A percentile compares a stretch with the other conserved stretches of the same genome.
Evolutionary conservation across 2,888 invertebrate species (phyloP).

Genomic region (Seira sanloemensis): DNA sequence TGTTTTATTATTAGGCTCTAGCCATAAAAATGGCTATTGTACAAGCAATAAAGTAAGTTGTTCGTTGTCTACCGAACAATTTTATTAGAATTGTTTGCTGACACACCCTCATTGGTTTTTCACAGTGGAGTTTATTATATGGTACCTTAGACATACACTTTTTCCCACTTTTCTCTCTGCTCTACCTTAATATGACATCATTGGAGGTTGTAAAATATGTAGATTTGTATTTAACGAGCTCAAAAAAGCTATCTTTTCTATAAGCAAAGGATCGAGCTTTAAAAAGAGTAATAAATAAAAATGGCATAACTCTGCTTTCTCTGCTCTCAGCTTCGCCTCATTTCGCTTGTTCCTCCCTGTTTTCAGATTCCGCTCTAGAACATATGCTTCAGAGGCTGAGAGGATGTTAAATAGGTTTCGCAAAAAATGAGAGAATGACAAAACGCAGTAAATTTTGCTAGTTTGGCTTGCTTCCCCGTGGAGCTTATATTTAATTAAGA

Average conservation of each 20-base stretch:
- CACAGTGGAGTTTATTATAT: not conserved
- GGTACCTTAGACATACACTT: not conserved
- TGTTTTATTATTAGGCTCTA: constrained; percentile 58
- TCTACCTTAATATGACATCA: constrained; percentile 60
- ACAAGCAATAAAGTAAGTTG: constrained; percentile 60
- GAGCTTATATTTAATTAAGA: constrained; percentile 45
- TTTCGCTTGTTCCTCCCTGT: not conserved
- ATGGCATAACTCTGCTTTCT: constrained; percentile 10
- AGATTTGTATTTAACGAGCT: constrained; percentile 55
- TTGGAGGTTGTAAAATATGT: constrained; percentile 55
- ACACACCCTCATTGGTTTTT: constrained; percentile 45
- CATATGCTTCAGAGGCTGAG: not conserved
- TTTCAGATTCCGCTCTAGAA: not conserved
- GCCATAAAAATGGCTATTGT: constrained; percentile 54
- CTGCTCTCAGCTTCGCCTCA: not conserved
- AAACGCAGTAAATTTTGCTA: constrained; percentile 10
- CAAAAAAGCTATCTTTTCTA: not conserved
- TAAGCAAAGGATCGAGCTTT: not conserved
- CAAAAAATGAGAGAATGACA: not conserved
- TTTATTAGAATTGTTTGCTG: constrained; percentile 60
- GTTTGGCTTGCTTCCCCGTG: constrained; percentile 15
- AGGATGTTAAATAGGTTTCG: constrained; percentile 1
- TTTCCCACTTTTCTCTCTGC: not conserved
- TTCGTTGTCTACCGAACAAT: constrained; percentile 56
- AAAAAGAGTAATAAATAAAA: constrained; percentile 13